phyloP scores from a whole-genome alignment of 92 coral and sea anemone species.

The Epizoanthus illoricatus region DNA sequence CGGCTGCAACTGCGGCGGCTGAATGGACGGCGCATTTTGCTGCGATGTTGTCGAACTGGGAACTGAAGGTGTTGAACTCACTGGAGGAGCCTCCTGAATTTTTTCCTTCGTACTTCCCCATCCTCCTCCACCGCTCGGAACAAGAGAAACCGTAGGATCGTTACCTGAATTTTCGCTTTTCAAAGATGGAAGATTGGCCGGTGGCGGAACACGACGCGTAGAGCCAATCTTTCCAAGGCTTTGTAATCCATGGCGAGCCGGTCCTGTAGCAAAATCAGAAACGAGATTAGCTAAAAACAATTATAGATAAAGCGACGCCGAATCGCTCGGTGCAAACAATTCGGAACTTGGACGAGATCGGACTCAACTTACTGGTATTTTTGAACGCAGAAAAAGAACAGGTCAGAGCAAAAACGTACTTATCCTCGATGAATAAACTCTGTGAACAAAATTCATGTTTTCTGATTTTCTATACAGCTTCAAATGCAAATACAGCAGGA shows the following conservation, averaged over 20 bases:
- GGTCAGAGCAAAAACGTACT: neutral
- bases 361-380: conserved; percentile 32
- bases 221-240: conserved; percentile 99
- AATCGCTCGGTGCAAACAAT: conserved; percentile 6
- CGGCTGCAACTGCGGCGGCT: conserved; percentile 96
- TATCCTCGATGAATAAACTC: neutral
- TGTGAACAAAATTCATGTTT: neutral
- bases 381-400: conserved; percentile 17
- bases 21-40: conserved; percentile 72
- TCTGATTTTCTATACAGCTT: neutral
- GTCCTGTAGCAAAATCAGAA: conserved; percentile 53
- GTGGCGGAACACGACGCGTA: conserved; percentile 99
- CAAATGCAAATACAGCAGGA: neutral
- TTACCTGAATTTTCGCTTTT: conserved; percentile 99
- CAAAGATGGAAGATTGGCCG: conserved; percentile 97
- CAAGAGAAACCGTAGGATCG: conserved; percentile 99
- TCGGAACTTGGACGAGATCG: neutral
- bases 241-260: conserved; percentile 99
- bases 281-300: neutral
- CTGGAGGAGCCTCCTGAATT: conserved; percentile 57
- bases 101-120: conserved; percentile 99
- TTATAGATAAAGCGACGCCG: neutral
- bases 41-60: conserved; percentile 70
- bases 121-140: conserved; percentile 99
- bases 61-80: conserved; percentile 57